These are phyloP conservation scores for Lamellibrachia columna DNA, from an alignment of 2,888 invertebrate species.

Conservation along the genomic window DNA sequence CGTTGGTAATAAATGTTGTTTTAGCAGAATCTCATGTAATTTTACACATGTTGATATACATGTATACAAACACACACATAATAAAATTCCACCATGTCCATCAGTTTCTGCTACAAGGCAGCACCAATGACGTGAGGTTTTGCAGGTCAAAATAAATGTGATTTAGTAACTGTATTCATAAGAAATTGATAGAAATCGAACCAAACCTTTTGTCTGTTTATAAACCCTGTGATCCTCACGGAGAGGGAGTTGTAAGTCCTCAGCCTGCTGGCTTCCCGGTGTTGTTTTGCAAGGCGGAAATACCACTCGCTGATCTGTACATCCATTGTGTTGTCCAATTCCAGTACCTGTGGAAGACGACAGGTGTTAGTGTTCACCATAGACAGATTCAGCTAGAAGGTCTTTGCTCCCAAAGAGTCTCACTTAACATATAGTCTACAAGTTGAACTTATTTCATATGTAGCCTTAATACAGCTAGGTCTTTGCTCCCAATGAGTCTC, in stretches of 20 bases:
- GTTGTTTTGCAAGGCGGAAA: not conserved
- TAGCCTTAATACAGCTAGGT: too few relatives aligned
- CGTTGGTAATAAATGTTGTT: too few relatives aligned
- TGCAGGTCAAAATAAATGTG: not conserved
- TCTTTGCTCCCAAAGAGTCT: too few relatives aligned
- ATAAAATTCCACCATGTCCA: too few relatives aligned
- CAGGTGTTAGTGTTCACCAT: not conserved
- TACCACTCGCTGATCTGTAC: not conserved
- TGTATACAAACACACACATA: too few relatives aligned
- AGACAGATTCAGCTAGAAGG: not conserved
- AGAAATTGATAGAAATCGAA: not conserved
- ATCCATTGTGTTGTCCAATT: not conserved
- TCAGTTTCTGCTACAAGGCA: not conserved
- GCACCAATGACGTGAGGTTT: not conserved
- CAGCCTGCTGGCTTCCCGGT: not conserved
- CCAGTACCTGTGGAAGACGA: not conserved
- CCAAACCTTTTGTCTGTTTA: not conserved
- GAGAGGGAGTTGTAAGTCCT: not conserved
- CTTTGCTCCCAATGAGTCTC: too few relatives aligned
- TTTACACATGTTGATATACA: too few relatives aligned
- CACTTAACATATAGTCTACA: too few relatives aligned
- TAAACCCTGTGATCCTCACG: not conserved
- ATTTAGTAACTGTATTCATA: not conserved
- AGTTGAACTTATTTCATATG: too few relatives aligned
- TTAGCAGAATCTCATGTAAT: too few relatives aligned